Percentiles rank a stretch among this genome's conserved stretches.
Evolutionary conservation across 1,140 invertebrate species (phyloP).

Genomic region (Steinernema khuongi): DNA sequence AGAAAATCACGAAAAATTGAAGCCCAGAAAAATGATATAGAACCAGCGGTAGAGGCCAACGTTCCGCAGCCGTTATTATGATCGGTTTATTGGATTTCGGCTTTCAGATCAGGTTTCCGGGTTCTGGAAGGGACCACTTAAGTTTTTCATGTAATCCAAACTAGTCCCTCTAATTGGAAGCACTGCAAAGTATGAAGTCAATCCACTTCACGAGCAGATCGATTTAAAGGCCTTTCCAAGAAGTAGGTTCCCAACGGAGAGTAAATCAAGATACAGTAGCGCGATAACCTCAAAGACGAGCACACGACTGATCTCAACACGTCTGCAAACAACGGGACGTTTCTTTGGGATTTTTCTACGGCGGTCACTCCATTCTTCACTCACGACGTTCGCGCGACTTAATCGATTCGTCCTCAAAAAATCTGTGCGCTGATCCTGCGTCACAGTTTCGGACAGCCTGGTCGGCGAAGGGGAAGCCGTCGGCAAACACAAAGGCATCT

Average conservation of each 20-base stretch:
- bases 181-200: no score
- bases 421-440: not conserved
- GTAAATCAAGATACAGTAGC: not conserved
- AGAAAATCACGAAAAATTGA: not conserved
- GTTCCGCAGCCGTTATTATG: no score
- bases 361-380: slow-evolving; percentile 5
- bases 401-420: slow-evolving; percentile 13
- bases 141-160: no score
- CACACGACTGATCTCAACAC: not conserved
- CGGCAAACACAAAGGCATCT: not conserved
- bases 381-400: slow-evolving; percentile 14
- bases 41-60: no score
- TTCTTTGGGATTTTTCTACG: not conserved
- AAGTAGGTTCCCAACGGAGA: no score
- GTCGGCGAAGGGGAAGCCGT: not conserved
- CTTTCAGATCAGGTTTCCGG: no score
- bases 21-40: no score
- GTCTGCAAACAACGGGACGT: not conserved
- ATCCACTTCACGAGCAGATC: no score
- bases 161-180: no score
- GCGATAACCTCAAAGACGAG: not conserved
- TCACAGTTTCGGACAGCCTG: not conserved
- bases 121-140: no score
- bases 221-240: no score
- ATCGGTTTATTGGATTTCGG: no score